Evolutionary conservation across 2,797 vertebrate genomes (phyloP).

Genomic region (Rhinella marina): DNA sequence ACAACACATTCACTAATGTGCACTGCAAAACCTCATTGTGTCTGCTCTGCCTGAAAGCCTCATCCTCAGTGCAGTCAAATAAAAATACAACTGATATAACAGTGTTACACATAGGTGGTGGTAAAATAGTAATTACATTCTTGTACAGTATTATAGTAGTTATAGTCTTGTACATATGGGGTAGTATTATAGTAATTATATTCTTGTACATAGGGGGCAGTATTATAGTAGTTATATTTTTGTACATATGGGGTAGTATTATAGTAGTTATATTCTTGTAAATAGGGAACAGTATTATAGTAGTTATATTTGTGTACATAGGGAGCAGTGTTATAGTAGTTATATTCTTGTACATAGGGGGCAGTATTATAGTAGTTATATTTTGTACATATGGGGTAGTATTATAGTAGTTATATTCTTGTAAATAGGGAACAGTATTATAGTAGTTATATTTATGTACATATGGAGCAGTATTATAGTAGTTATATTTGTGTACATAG

Average conservation of each 20-base stretch:
- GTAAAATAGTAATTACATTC: not conserved
- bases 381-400: not conserved
- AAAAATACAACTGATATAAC: no score
- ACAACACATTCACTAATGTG: not conserved
- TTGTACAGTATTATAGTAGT: constrained; percentile 1
- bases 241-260: not conserved
- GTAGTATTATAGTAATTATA: not conserved
- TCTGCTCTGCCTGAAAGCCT: not conserved
- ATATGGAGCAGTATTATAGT: not conserved
- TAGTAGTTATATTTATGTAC: constrained; percentile 8
- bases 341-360: not conserved
- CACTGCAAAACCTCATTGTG: not conserved
- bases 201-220: not conserved
- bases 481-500: constrained; percentile 3
- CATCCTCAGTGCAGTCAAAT: not conserved
- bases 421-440: not conserved
- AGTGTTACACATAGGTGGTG: not conserved
- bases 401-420: constrained; percentile 16
- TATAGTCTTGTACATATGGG: not conserved
- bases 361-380: not conserved
- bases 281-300: not conserved
- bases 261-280: not conserved
- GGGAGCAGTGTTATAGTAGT: not conserved
- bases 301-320: not conserved
- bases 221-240: constrained; percentile 3